phyloP scores from a whole-genome alignment of 2,113 vertebrate genomes.

The Struthidea cinerea region DNA sequence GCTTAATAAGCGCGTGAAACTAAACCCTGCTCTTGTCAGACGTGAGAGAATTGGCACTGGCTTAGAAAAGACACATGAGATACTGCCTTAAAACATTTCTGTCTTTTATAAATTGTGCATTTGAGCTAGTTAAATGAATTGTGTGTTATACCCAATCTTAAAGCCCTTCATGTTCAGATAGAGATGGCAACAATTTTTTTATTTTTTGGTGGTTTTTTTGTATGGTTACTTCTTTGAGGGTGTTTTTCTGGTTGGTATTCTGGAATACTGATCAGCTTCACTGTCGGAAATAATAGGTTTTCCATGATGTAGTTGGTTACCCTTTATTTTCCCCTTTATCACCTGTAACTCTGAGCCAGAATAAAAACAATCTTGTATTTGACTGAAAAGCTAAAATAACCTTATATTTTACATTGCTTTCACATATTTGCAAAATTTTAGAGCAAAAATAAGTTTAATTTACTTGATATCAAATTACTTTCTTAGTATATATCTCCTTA shows the following conservation, averaged over 20 bases:
- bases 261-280: background rate
- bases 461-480: background rate
- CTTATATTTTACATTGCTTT: slow-evolving; percentile 16
- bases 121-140: background rate
- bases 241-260: background rate
- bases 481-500: background rate
- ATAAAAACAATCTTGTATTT: background rate
- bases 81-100: background rate
- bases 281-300: background rate
- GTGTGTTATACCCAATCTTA: background rate
- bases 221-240: background rate
- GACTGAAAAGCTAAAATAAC: background rate
- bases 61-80: background rate
- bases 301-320: background rate
- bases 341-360: slow-evolving; percentile 9
- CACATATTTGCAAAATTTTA: background rate
- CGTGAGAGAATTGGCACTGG: background rate
- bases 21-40: background rate
- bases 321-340: background rate
- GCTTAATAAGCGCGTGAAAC: background rate
- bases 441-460: background rate
- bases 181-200: background rate
- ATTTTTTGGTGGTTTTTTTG: background rate
- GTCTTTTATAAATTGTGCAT: background rate
- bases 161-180: background rate